phyloP scores from a whole-genome alignment of 35 echinoderm and acorn worm species.

The Diadema setosum region DNA sequence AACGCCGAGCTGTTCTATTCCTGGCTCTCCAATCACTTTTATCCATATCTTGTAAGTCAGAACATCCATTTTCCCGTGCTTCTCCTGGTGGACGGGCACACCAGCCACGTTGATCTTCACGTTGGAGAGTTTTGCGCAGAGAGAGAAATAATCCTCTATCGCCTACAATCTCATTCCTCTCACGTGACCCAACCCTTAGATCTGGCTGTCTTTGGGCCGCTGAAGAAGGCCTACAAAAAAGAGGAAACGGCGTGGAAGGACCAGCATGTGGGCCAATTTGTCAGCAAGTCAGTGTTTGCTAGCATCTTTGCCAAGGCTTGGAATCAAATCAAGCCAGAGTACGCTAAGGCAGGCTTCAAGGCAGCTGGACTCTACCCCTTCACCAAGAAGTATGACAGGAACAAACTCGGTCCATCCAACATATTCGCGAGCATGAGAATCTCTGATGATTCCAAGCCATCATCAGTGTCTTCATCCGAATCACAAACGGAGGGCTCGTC shows the following conservation, averaged over 20 bases:
- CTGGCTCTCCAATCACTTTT: constrained; percentile 27
- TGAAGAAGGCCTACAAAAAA: not conserved
- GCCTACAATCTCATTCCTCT: not conserved
- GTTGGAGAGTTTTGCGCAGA: constrained; percentile 12
- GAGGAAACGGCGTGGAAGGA: not conserved
- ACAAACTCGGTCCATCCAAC: not conserved
- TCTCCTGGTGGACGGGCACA: constrained; percentile 29
- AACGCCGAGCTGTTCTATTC: constrained; percentile 28
- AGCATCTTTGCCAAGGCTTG: not conserved
- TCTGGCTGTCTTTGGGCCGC: not conserved
- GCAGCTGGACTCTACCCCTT: not conserved
- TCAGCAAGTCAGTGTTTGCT: not conserved
- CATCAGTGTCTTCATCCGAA: not conserved
- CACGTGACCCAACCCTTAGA: constrained; percentile 24
- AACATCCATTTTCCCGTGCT: not conserved
- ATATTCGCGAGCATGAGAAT: not conserved
- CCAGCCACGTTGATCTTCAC: constrained; percentile 6
- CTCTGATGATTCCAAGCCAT: not conserved
- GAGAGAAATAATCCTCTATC: constrained; percentile 19
- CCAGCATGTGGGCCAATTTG: not conserved
- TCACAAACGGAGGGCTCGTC: not conserved
- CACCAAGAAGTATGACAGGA: not conserved
- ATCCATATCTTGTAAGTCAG: not conserved
- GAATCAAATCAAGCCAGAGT: not conserved
- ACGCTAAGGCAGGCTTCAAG: not conserved